Conservation (phyloP, 1,140 invertebrate genomes). For the Danaus melanippus region DNA sequence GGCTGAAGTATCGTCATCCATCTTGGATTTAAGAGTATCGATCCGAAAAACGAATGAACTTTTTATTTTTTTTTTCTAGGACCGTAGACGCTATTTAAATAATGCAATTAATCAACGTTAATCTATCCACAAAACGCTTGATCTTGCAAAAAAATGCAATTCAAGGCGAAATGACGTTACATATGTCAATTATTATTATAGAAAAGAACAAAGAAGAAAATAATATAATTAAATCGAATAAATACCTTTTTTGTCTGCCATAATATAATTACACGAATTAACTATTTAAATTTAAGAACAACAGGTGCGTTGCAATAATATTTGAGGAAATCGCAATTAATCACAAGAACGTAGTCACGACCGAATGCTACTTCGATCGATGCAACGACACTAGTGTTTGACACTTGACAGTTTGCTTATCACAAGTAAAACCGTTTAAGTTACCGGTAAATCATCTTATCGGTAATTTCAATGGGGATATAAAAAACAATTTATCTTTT, state of each 20-base stretch:
- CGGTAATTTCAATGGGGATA: no score
- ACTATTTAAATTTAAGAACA: slow-evolving; percentile 37
- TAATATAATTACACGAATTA: slow-evolving; percentile 45
- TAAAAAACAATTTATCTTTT: no score
- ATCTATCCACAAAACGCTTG: slow-evolving; percentile 8
- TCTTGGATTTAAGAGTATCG: slow-evolving; percentile 49
- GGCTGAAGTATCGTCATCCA: slow-evolving; percentile 33
- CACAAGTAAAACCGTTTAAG: no score
- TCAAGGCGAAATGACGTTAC: slow-evolving; percentile 56
- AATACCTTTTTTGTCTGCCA: slow-evolving; percentile 69
- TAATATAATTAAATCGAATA: slow-evolving; percentile 44
- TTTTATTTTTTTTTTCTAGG: no score
- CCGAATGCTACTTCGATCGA: slow-evolving; percentile 36
- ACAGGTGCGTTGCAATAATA: slow-evolving; percentile 31
- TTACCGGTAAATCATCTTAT: no score
- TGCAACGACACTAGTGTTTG: slow-evolving; percentile 40
- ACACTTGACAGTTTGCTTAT: not conserved
- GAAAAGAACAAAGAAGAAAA: slow-evolving; percentile 55
- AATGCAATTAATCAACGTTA: not conserved
- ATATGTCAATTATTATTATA: slow-evolving; percentile 53
- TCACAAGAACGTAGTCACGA: slow-evolving; percentile 30
- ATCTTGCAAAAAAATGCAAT: slow-evolving; percentile 31
- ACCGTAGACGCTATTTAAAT: no score
- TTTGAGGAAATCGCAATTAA: slow-evolving; percentile 35
- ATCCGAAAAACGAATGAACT: slow-evolving; percentile 12